phyloP scores from a whole-genome alignment of 2,888 invertebrate genomes.

The Brachyptera putata region DNA sequence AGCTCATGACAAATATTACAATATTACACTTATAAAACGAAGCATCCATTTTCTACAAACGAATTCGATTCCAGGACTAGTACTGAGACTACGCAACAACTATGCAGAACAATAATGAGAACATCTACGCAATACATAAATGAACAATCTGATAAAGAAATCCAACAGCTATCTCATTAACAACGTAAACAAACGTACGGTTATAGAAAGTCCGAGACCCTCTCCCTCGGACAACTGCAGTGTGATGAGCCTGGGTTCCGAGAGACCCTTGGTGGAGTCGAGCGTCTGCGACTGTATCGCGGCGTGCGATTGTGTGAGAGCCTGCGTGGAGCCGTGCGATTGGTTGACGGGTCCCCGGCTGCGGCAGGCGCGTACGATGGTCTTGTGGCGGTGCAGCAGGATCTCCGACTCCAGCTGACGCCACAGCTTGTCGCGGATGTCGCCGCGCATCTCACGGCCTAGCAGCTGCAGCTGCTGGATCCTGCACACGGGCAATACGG shows the following conservation, averaged over 20 bases:
- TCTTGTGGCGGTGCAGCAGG: constrained; percentile 78
- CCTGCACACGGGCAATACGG: too few relatives aligned
- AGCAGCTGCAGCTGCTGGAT: constrained; percentile 83
- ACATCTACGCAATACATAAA: too few relatives aligned
- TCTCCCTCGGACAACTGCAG: constrained; percentile 69
- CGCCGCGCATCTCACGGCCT: constrained; percentile 73
- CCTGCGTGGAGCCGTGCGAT: constrained; percentile 33
- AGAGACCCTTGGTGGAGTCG: constrained; percentile 42
- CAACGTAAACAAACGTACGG: too few relatives aligned
- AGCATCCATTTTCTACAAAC: too few relatives aligned
- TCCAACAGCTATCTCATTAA: too few relatives aligned
- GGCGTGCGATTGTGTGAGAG: constrained; percentile 15
- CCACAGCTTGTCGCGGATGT: constrained; percentile 74
- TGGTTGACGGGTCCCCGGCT: constrained; percentile 38
- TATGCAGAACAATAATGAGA: too few relatives aligned
- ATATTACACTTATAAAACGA: too few relatives aligned
- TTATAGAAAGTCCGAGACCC: constrained; percentile 80
- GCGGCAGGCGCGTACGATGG: constrained; percentile 58
- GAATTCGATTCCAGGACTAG: too few relatives aligned
- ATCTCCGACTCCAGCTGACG: constrained; percentile 82
- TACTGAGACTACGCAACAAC: too few relatives aligned
- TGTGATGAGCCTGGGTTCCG: constrained; percentile 58
- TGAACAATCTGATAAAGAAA: too few relatives aligned
- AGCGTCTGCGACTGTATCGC: too few relatives aligned
- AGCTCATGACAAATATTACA: too few relatives aligned